Conservation (phyloP, 2,113 vertebrate genomes). For the Plotosus lineatus region DNA sequence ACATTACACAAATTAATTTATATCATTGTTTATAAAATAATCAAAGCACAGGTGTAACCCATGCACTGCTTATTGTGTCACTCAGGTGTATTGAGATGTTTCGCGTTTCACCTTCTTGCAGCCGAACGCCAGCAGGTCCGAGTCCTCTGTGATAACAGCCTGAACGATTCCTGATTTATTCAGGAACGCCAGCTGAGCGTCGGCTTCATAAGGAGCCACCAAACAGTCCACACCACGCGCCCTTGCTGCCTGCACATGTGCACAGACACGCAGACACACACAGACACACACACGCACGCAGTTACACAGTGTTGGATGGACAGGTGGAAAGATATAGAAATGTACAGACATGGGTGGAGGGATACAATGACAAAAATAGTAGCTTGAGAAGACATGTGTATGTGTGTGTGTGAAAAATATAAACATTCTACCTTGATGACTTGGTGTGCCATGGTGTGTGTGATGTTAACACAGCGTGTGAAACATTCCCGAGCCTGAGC, state of each 20-base stretch:
- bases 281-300: slow-evolving; percentile 5
- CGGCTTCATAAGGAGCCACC: slow-evolving; percentile 97
- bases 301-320: neutral
- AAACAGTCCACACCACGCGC: slow-evolving; percentile 85
- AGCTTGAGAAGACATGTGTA: neutral
- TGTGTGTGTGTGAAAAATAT: neutral
- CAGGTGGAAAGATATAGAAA: neutral
- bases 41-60: neutral
- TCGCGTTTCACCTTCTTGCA: slow-evolving; percentile 82
- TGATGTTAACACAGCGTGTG: slow-evolving; percentile 85
- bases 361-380: neutral
- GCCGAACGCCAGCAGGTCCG: slow-evolving; percentile 93
- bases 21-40: too few species aligned
- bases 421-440: slow-evolving; percentile 84
- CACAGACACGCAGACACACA: slow-evolving; percentile 14
- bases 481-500: slow-evolving; percentile 93
- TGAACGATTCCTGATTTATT: slow-evolving; percentile 87
- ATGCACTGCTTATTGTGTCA: neutral
- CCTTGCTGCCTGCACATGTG: slow-evolving; percentile 78
- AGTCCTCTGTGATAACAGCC: slow-evolving; percentile 94
- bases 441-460: slow-evolving; percentile 87
- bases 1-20: neutral
- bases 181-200: slow-evolving; percentile 93
- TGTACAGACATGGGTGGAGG: neutral
- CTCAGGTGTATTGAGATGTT: neutral